Evolutionary conservation across 2,888 invertebrate genomes (phyloP), one percentile per base, ranked within the genome.

Genomic region (Xanthia togata): DNA sequence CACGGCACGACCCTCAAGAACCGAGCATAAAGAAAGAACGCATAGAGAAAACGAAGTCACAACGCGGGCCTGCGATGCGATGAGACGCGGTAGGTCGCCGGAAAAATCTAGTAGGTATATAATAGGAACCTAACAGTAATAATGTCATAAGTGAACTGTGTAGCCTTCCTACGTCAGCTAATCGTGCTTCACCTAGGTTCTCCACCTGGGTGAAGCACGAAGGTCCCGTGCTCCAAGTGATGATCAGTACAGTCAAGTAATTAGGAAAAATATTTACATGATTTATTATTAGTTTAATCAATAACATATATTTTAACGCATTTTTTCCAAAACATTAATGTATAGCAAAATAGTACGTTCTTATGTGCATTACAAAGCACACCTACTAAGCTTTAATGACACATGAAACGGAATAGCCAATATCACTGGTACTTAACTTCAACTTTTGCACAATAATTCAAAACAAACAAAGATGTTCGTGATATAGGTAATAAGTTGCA

Each of bases 401-500:
- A 20, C 17, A 20, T 41, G 11, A 20, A 53, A 41, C 1, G 20
- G 26, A 53, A 62, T 14, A n/a, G 53, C n/a, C 14, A 70, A 53
- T 47, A 62, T 23, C 44, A 26, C 20, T 31, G 9, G 26, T 31
- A n/a, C n/a, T n/a, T n/a, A 47, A n/a, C 55, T 59, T 71, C 17
- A 80, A 64, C 26, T 47, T 41, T 73, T 62, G 47, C 23, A 14
- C 50, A 73, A 73, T 63, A 72, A 63, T 73, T 44, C 20, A 50
- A 76, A 62, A 12, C 14, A 53, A n/a, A 38, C 50, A 44, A 70
- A 62, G 26, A 71, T 55, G 53, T 70, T 79, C 60, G 53, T 41
- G 62, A n/a, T 79, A 38, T 47, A n/a, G n/a, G n/a, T 57, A 44
- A 78, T 64, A 64, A 35, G 26, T 81, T 74, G 57, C 81, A 50